These are phyloP conservation scores for Plodia interpunctella DNA, from an alignment of 1,140 invertebrate genomes.

Conservation along the genomic window DNA sequence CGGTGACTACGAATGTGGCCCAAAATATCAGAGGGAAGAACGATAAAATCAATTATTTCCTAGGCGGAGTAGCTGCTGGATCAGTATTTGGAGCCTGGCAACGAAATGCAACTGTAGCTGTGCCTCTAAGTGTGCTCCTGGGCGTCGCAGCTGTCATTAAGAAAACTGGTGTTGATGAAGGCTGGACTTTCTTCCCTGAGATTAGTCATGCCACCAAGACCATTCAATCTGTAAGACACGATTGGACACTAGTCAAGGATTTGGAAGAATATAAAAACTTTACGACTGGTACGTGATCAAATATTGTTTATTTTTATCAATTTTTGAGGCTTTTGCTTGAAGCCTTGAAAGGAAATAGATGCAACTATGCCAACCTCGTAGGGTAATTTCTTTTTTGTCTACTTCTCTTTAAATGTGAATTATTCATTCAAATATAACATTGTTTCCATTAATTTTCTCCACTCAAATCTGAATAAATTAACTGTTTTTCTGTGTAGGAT, in stretches of 20 bases:
- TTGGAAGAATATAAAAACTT: slow-evolving; percentile 53
- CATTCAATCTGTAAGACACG: slow-evolving; percentile 44
- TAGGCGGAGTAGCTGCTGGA: slow-evolving; percentile 79
- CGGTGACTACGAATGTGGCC: slow-evolving; percentile 77
- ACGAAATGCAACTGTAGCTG: slow-evolving; percentile 39
- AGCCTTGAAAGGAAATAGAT: no score
- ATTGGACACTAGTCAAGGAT: slow-evolving; percentile 56
- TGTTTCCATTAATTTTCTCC: no score
- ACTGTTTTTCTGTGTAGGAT: no score
- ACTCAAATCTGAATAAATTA: no score
- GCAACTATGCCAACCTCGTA: no score
- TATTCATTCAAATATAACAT: no score
- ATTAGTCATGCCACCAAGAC: slow-evolving; percentile 30
- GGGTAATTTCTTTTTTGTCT: no score
- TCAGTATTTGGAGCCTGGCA: slow-evolving; percentile 78
- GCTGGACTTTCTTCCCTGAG: slow-evolving; percentile 74
- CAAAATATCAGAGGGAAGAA: slow-evolving; percentile 81
- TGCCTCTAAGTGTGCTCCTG: slow-evolving; percentile 47
- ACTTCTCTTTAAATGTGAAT: no score
- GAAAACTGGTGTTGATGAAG: slow-evolving; percentile 76
- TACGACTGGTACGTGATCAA: slow-evolving; percentile 36
- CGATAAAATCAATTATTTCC: slow-evolving; percentile 79
- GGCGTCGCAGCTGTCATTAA: slow-evolving; percentile 77
- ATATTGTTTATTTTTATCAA: no score
- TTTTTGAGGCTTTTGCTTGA: no score